phyloP scores from a whole-genome alignment of 2,888 invertebrate species.

The Germaria angustata region DNA sequence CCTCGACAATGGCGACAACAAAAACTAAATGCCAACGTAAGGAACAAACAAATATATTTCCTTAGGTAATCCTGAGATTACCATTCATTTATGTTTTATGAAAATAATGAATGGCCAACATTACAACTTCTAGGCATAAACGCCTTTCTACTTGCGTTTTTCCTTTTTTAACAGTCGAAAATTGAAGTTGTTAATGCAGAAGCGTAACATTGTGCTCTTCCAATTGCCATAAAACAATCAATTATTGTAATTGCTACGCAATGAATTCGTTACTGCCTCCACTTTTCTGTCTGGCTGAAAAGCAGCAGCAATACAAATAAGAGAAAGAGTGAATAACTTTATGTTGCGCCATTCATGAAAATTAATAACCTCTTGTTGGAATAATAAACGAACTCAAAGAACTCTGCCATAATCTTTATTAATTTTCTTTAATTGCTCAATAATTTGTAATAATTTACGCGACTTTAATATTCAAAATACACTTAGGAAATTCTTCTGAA shows the following conservation, averaged over 20 bases:
- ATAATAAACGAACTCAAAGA: not conserved
- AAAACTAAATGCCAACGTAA: not conserved
- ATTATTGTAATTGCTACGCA: slow-evolving; percentile 60
- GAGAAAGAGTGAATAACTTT: not conserved
- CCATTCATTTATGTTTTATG: slow-evolving; percentile 28
- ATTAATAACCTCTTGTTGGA: not conserved
- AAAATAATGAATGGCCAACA: not conserved
- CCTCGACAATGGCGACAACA: not conserved
- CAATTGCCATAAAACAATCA: slow-evolving; percentile 61
- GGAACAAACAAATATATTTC: slow-evolving; percentile 47
- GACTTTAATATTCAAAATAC: not conserved
- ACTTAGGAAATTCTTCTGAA: no score
- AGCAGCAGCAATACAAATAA: not conserved
- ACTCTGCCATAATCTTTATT: slow-evolving; percentile 9
- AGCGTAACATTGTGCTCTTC: slow-evolving; percentile 5
- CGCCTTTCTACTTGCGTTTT: not conserved
- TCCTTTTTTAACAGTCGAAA: not conserved
- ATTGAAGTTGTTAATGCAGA: not conserved
- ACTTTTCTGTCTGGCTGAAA: not conserved
- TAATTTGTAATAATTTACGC: not conserved
- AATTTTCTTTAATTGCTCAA: slow-evolving; percentile 26
- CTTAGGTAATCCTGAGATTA: slow-evolving; percentile 50
- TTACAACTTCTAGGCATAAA: not conserved
- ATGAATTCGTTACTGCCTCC: slow-evolving; percentile 38
- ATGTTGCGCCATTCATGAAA: not conserved